Evolutionary conservation across 2,113 vertebrate genomes (phyloP), one percentile per base, ranked within the genome.

Genomic region (Muntiacus muntjak): DNA sequence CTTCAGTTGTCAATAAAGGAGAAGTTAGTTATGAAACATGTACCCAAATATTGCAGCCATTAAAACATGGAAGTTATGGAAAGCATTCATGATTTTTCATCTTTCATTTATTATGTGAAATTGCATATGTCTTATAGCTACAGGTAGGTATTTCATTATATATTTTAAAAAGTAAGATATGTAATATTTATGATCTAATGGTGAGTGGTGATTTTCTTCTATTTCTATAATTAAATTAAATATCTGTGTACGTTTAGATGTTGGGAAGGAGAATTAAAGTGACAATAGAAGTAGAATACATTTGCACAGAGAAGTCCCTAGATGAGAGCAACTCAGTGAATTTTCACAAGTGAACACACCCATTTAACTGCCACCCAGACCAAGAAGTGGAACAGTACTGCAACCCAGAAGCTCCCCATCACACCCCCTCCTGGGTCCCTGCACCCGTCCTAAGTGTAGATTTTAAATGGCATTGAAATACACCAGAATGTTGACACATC

Each of bases 1-100:
- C 71, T 92, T 89, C 60, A 89, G 71, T 87, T 93, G 78, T 82
- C 28, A 87, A 3, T 95, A 83, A 87, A 79, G 87, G 88, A 84
- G 3, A 21, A 94, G 43, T 58, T 81, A 81, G 55, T 94, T 36
- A 52, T 58, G 28, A 71, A 25, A 76, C 10, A 74, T 36, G 2
- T 30, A 52, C 26, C 36, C 60, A 92, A 67, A 78, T 89, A 50
- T 74, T 91, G 11, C 6, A 82, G 1, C 76, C 78, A 19, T 83
- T 91, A 84, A 67, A 83, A 60, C 67, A 11, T 6, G 33, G 45
- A 52, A 54, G 12, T 21, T 79, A 28, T 47, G 21, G 78, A 55
- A 91, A 67, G 45, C 25, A 8, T 12, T 43, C 92, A 16, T 45
- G 67, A 25, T 97, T 87, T 86, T 90, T 93, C n/a, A 30, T 54